phyloP scores from a whole-genome alignment of 1,140 invertebrate genomes.

The Chrysoperla carnea region DNA sequence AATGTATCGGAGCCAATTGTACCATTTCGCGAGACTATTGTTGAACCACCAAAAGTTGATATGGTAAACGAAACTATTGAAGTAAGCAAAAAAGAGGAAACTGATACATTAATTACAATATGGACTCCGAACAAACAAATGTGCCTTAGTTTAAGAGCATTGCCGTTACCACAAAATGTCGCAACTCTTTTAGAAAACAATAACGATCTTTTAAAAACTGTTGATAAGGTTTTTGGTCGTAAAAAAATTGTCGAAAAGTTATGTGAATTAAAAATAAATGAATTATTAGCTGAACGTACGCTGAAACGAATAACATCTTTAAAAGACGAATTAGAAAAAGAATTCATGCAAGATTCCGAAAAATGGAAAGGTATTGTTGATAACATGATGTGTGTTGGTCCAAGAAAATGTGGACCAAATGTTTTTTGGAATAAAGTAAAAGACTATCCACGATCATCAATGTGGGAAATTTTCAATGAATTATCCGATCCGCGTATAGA shows the following conservation, averaged over 20 bases:
- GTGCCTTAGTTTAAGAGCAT: slow-evolving; percentile 55
- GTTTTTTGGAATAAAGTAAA: slow-evolving; percentile 61
- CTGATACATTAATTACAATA: slow-evolving; percentile 35
- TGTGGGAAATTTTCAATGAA: slow-evolving; percentile 16
- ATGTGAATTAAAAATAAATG: slow-evolving; percentile 9
- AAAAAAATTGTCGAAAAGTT: slow-evolving; percentile 11
- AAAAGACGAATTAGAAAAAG: slow-evolving; percentile 39
- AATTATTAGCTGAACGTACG: neutral
- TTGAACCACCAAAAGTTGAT: slow-evolving; percentile 57
- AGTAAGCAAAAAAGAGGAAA: slow-evolving; percentile 29
- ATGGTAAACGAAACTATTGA: slow-evolving; percentile 79
- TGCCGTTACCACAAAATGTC: slow-evolving; percentile 59
- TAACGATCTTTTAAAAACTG: slow-evolving; percentile 33
- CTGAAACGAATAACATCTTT: neutral
- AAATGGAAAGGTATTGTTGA: slow-evolving; percentile 40
- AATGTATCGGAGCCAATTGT: slow-evolving; percentile 91
- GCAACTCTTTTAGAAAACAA: slow-evolving; percentile 49
- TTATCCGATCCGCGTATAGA: slow-evolving; percentile 26
- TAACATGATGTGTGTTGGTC: slow-evolving; percentile 82
- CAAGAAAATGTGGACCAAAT: slow-evolving; percentile 76
- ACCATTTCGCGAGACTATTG: slow-evolving; percentile 79
- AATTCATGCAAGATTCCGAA: slow-evolving; percentile 37
- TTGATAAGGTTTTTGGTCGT: slow-evolving; percentile 25
- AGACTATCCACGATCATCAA: slow-evolving; percentile 24
- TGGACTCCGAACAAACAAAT: slow-evolving; percentile 55